A percentile compares a stretch with the other conserved stretches of the same genome.
Conservation (phyloP, 2,797 vertebrate species). For the Centropyge bicolor region DNA sequence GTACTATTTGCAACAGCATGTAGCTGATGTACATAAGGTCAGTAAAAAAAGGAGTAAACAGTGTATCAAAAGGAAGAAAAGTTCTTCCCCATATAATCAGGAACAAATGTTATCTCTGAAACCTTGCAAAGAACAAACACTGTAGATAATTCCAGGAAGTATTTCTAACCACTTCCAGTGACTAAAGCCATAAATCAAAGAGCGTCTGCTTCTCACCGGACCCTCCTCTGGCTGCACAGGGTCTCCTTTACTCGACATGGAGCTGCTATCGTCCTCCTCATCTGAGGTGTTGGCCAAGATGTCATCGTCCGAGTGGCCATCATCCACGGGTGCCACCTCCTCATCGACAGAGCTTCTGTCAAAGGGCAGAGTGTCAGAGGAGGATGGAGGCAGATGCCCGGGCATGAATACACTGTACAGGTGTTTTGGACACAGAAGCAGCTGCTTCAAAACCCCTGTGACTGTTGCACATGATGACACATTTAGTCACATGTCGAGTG, state of each 20-base stretch:
- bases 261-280: conserved; percentile 91
- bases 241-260: conserved; percentile 91
- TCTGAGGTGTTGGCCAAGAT: conserved; percentile 86
- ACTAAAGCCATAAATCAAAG: conserved; percentile 25
- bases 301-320: conserved; percentile 87
- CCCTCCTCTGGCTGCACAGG: conserved; percentile 84
- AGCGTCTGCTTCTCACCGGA: conserved; percentile 78
- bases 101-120: conserved; percentile 4
- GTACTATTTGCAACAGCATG: background rate
- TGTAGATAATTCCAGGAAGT: conserved; percentile 20
- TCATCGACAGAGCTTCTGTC: conserved; percentile 76
- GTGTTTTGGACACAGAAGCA: background rate
- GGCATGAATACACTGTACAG: background rate
- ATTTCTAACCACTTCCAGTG: conserved; percentile 18
- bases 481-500: background rate
- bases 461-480: background rate
- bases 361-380: conserved; percentile 38
- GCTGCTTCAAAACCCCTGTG: conserved; percentile 3
- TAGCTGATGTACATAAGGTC: background rate
- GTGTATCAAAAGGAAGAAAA: conserved; percentile 21
- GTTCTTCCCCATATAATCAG: background rate
- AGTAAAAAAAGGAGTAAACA: background rate
- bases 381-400: background rate
- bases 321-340: conserved; percentile 69
- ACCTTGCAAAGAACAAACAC: conserved; percentile 17